phyloP scores from a whole-genome alignment of 2,888 invertebrate species.

The Caenorhabditis plicata region DNA sequence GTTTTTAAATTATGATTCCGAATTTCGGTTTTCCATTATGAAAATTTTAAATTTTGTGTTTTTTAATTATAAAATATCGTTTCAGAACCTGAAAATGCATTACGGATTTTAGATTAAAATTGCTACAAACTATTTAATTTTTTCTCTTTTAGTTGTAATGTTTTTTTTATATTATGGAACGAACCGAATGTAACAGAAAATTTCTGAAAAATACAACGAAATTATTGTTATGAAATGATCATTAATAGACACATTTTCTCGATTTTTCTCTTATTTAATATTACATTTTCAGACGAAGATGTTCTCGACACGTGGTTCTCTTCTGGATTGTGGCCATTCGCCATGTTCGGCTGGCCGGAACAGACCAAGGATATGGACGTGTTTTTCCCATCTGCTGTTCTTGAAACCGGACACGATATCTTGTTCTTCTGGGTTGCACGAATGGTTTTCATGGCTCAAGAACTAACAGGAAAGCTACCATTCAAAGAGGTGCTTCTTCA shows the following conservation, averaged over 20 bases:
- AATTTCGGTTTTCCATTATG: no score
- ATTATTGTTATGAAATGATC: no score
- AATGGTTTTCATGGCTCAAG: slow-evolving; percentile 95
- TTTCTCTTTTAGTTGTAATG: no score
- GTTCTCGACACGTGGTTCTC: slow-evolving; percentile 99
- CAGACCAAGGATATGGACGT: slow-evolving; percentile 67
- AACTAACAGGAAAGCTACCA: slow-evolving; percentile 85
- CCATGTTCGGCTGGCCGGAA: slow-evolving; percentile 95
- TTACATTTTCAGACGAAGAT: slow-evolving; percentile 77
- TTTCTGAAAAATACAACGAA: no score
- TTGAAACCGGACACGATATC: slow-evolving; percentile 87
- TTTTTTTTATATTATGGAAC: no score
- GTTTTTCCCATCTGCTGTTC: slow-evolving; percentile 86
- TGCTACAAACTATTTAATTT: no score
- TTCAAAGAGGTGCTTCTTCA: slow-evolving; percentile 83
- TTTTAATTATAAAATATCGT: no score
- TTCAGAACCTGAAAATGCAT: no score
- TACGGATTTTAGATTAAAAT: no score
- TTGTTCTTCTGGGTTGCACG: slow-evolving; percentile 99
- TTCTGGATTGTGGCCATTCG: slow-evolving; percentile 91
- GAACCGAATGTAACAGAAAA: no score
- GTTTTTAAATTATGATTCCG: no score
- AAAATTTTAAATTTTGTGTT: no score
- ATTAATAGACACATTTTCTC: background rate
- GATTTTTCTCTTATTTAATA: background rate